Evolutionary conservation across 2,113 vertebrate species (phyloP).

Genomic region (Leucosticte australis): DNA sequence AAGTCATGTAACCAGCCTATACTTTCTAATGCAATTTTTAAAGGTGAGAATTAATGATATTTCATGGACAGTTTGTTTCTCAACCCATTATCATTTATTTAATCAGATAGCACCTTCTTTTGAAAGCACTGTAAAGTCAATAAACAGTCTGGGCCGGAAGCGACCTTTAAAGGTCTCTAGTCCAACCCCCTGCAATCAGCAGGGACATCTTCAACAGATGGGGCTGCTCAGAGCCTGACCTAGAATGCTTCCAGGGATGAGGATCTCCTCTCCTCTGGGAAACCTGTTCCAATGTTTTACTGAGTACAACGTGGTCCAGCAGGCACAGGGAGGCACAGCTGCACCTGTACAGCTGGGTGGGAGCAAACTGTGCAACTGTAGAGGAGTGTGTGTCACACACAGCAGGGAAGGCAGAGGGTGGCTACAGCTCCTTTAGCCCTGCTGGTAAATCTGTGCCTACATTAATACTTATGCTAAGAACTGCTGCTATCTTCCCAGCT

Average conservation of each 20-base stretch:
- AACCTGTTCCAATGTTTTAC: not conserved
- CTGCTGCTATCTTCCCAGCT: not conserved
- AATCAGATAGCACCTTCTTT: not conserved
- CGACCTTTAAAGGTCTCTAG: not conserved
- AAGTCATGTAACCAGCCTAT: not conserved
- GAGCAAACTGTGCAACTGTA: accelerated
- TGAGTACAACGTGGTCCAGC: not conserved
- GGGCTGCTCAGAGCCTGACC: not conserved
- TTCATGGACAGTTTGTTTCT: not conserved
- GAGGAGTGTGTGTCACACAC: not conserved
- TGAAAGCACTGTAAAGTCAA: not conserved
- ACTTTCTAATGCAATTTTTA: not conserved
- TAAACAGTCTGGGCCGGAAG: not conserved
- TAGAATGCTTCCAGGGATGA: not conserved
- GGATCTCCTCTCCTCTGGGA: not conserved
- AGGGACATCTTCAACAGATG: not conserved
- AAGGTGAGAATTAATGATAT: not conserved
- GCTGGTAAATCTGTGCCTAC: not conserved
- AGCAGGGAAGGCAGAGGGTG: not conserved
- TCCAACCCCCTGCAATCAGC: not conserved
- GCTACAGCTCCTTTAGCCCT: not conserved
- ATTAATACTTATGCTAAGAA: not conserved
- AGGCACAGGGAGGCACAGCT: not conserved
- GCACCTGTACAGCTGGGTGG: not conserved
- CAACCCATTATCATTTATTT: not conserved